These are phyloP conservation scores for Cyphomyrus discorhynchus DNA, from an alignment of 2,113 vertebrate genomes.

Conservation along the genomic window DNA sequence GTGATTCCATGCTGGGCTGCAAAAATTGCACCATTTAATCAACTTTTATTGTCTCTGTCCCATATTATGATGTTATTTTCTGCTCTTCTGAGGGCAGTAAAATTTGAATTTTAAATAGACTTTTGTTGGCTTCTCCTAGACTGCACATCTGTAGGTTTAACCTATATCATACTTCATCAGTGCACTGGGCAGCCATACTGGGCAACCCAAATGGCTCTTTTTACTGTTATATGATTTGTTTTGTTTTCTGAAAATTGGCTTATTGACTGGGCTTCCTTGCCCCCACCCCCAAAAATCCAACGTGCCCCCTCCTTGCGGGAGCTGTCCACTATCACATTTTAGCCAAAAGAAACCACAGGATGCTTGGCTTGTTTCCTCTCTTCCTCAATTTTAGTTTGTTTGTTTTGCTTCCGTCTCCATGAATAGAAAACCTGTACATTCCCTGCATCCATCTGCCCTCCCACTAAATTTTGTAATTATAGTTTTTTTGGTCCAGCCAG, in stretches of 20 bases:
- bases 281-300: background rate
- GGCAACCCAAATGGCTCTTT: background rate
- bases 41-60: background rate
- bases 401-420: conserved; percentile 33
- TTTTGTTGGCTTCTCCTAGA: background rate
- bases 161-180: background rate
- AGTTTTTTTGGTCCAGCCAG: conserved; percentile 27
- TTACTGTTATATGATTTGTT: background rate
- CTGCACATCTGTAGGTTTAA: background rate
- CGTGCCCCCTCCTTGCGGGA: conserved; percentile 25
- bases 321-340: background rate
- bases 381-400: conserved; percentile 31
- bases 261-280: background rate
- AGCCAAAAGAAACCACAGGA: conserved; percentile 35
- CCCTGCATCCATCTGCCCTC: conserved; percentile 26
- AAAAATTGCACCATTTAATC: background rate
- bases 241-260: background rate
- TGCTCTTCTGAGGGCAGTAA: background rate
- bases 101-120: background rate
- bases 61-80: background rate
- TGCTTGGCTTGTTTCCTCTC: conserved; percentile 28
- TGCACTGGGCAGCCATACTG: background rate
- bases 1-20: background rate
- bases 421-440: conserved; percentile 35
- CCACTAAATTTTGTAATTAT: conserved; percentile 37